Evolutionary conservation across 2,888 invertebrate genomes (phyloP).

Genomic region (Stomorhina lunata): DNA sequence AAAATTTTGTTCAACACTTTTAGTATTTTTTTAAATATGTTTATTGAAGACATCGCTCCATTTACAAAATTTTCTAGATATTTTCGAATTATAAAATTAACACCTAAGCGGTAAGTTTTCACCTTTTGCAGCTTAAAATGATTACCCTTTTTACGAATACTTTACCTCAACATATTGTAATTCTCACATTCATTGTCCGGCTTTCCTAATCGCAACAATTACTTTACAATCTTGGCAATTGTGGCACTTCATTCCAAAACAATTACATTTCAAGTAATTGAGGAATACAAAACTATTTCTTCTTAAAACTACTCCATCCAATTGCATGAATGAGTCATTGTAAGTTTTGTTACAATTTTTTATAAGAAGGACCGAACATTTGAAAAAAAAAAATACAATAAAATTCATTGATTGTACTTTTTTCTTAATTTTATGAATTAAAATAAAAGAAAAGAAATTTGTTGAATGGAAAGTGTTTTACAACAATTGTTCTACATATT

Average conservation of each 20-base stretch:
- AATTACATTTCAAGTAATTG: constrained; percentile 30
- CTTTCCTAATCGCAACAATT: not conserved
- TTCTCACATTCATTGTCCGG: not conserved
- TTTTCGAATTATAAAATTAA: too few species aligned
- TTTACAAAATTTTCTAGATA: too few species aligned
- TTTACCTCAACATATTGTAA: too few species aligned
- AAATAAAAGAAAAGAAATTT: not conserved
- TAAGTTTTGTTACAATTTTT: not conserved
- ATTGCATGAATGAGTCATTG: constrained; percentile 13
- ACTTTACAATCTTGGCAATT: constrained; percentile 43
- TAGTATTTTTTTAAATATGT: too few species aligned
- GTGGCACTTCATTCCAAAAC: constrained; percentile 38
- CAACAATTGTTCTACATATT: constrained; percentile 2
- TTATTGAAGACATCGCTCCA: too few species aligned
- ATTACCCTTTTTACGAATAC: constrained; percentile 9
- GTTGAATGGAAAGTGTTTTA: constrained; percentile 63
- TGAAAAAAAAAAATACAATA: not conserved
- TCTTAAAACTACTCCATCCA: not conserved
- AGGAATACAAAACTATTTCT: not conserved
- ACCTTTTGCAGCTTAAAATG: not conserved
- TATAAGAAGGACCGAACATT: too few species aligned
- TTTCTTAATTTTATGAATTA: constrained; percentile 4
- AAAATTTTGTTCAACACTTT: too few species aligned
- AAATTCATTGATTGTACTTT: constrained; percentile 18
- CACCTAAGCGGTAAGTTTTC: too few species aligned